Conservation (phyloP, 2,797 vertebrate genomes). For the Betta splendens region DNA sequence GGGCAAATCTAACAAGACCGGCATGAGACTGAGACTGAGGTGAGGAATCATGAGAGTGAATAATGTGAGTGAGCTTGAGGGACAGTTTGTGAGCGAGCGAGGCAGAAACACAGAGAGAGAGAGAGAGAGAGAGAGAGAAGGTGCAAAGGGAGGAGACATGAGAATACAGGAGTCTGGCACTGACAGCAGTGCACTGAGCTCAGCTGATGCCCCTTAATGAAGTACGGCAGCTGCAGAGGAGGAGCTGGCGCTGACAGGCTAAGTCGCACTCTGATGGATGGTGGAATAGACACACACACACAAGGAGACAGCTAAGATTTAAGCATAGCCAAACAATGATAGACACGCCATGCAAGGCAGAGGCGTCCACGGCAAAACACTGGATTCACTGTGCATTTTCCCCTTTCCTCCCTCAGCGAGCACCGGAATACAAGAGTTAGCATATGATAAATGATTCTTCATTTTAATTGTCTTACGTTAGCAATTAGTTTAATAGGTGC, state of each 20-base stretch:
- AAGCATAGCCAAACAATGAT: conserved; percentile 43
- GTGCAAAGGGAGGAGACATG: conserved; percentile 26
- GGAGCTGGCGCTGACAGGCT: conserved; percentile 65
- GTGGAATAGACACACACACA: conserved; percentile 36
- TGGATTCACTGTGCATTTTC: conserved; percentile 18
- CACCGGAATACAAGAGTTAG: background rate
- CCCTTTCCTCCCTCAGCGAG: background rate
- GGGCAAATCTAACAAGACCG: conserved; percentile 9
- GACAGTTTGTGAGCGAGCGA: conserved; percentile 29
- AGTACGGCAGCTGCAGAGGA: conserved; percentile 74
- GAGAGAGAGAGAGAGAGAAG: conserved; percentile 8
- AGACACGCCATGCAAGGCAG: conserved; percentile 37
- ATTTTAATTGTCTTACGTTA: conserved; percentile 11
- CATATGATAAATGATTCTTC: conserved; percentile 1
- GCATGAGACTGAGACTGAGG: conserved; percentile 44
- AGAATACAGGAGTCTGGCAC: conserved; percentile 61
- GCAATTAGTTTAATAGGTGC: too few species aligned
- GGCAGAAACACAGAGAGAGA: background rate
- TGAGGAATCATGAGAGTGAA: conserved; percentile 54
- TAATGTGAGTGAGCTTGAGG: conserved; percentile 48
- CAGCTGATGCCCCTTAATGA: conserved; percentile 76
- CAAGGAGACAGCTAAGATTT: conserved; percentile 43
- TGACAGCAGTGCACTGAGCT: conserved; percentile 69
- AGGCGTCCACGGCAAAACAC: conserved; percentile 26
- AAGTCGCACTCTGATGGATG: conserved; percentile 56